These are phyloP conservation scores for Ramphastos sulfuratus DNA, from an alignment of 2,113 vertebrate species.

Conservation along the genomic window DNA sequence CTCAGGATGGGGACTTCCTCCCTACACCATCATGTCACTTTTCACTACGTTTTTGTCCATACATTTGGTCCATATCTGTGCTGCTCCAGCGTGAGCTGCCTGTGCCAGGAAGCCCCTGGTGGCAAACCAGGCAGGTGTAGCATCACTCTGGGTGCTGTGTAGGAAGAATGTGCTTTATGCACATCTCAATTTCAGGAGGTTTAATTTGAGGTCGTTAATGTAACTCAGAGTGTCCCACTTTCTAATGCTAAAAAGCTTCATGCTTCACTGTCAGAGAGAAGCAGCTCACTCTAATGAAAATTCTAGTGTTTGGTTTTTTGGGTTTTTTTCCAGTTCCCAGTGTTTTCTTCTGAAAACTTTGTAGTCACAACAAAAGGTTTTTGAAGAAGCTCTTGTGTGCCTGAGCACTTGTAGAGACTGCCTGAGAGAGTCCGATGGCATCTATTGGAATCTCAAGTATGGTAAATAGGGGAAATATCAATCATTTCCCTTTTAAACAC, in stretches of 20 bases:
- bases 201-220: not conserved
- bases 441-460: conserved; percentile 7
- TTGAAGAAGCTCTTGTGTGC: not conserved
- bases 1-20: not conserved
- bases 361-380: not conserved
- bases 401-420: not conserved
- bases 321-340: not conserved
- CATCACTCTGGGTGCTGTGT: not conserved
- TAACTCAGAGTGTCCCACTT: not conserved
- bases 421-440: not conserved
- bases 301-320: not conserved
- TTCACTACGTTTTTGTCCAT: not conserved
- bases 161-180: not conserved
- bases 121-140: not conserved
- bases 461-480: conserved; percentile 22
- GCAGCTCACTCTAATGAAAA: not conserved
- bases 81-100: not conserved
- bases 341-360: not conserved
- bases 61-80: not conserved
- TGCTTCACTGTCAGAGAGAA: not conserved
- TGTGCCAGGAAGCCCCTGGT: not conserved
- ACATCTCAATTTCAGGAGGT: not conserved
- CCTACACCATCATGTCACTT: not conserved
- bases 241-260: not conserved
- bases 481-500: conserved; percentile 35